Base-by-base conservation (phyloP, 1,140 invertebrate species). In the Tetraneura akinire region DNA sequence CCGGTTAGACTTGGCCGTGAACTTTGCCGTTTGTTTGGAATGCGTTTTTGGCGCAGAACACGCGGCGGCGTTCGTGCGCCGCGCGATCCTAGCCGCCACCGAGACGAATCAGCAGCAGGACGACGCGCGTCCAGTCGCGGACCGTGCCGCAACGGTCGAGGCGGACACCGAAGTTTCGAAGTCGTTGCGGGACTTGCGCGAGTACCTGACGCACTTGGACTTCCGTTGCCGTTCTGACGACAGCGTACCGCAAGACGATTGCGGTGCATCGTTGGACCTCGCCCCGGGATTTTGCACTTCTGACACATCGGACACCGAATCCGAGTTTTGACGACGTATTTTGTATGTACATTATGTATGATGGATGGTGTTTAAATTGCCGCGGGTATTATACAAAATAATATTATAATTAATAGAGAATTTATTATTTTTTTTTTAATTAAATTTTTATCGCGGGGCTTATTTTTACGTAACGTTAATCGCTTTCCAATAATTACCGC, bases 1-100 rank as follows among this genome's bases (percentile, higher is more conserved):
- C 21, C n/a, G 64, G 37, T 68, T 23, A 10, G 37, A 45, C 64
- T 45, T 45, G 37, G 13, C 64, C 64, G 21, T 68, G 64, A 68
- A 68, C 21, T 66, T 66, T n/a, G 21, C 62, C 32, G 32, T 21
- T 10, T 66, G 37, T 18, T 23, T 68, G 37, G 11, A 68, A 42
- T 10, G 64, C n/a, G 3, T 68, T 68, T 68, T 68, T 10, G 37
- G 64, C 4, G n/a, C 11, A 9, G 5, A 2, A 9, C 64, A 68
- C 37, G 21, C 37, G n/a, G 51, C 51, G 1, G n/a, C 18, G 51
- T 55, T 55, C 51, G 51, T 21, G n/a, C 51, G n/a, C 0, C 21
- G 60, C 10, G n/a, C 11, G 18, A 37, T 37, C 3, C 37, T 45
- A 3, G 64, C 1, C 4, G 21, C 1, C 10, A 55, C 62, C 0